phyloP scores from a whole-genome alignment of 2,113 vertebrate genomes.

The Antidorcas marsupialis region DNA sequence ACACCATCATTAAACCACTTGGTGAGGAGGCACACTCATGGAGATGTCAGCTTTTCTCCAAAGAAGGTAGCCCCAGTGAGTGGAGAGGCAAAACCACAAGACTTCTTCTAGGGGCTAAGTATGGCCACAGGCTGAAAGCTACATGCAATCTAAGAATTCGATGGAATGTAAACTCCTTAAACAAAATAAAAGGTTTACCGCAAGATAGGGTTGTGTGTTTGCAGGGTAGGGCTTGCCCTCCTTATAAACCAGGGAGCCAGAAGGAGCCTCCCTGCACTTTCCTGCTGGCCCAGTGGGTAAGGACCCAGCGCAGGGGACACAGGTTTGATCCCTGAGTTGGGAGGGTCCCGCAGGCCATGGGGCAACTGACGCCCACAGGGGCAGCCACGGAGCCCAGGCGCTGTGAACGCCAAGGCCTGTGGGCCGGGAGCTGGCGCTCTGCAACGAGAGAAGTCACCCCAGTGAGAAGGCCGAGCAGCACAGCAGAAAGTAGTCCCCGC shows the following conservation, averaged over 20 bases:
- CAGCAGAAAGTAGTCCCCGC: background rate
- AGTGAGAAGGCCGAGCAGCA: background rate
- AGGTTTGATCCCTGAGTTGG: accelerated
- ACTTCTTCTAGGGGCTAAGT: too few relatives aligned
- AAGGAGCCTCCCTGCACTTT: background rate
- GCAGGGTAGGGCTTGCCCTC: background rate
- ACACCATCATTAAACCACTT: background rate
- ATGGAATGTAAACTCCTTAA: background rate
- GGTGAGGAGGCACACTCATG: too few relatives aligned
- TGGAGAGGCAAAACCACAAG: background rate
- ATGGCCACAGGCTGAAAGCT: background rate
- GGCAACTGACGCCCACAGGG: background rate
- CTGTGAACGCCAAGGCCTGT: background rate
- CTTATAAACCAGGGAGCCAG: background rate
- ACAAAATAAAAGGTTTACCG: background rate
- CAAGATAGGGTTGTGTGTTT: background rate
- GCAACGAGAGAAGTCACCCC: background rate
- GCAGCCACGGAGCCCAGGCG: background rate
- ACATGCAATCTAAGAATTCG: background rate
- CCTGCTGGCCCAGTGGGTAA: background rate
- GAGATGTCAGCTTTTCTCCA: background rate
- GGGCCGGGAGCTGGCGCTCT: background rate
- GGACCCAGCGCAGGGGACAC: background rate
- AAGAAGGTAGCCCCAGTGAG: background rate
- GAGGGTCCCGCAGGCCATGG: background rate